These are phyloP conservation scores for Suillia variegata DNA, from an alignment of 2,888 invertebrate species.

Conservation along the genomic window DNA sequence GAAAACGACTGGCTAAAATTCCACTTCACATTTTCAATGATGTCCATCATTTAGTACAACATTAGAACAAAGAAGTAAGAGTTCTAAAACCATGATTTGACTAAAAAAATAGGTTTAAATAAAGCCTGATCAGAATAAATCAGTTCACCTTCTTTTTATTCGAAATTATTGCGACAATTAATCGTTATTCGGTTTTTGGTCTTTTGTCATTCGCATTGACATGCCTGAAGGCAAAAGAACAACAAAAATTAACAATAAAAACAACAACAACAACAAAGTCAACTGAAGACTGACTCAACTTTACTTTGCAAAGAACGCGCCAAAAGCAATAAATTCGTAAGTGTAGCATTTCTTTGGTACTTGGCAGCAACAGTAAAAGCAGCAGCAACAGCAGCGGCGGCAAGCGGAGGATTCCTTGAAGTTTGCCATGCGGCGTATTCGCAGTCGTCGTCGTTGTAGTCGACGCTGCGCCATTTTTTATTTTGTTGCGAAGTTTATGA, in stretches of 20 bases:
- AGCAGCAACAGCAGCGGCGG: neutral
- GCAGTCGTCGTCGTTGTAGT: neutral
- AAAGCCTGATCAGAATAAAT: no score
- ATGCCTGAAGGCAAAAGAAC: neutral
- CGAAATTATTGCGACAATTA: no score
- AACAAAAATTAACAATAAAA: neutral
- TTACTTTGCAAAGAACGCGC: conserved; percentile 23
- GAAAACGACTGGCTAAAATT: no score
- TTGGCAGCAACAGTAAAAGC: neutral
- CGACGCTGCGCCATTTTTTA: conserved; percentile 16
- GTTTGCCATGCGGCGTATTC: neutral
- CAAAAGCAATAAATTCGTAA: conserved; percentile 30
- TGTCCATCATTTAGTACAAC: no score
- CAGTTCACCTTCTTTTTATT: no score
- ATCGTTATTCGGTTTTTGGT: no score
- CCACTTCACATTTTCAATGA: no score
- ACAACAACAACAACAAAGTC: no score
- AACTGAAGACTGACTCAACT: conserved; percentile 12
- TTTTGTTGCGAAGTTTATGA: conserved; percentile 30
- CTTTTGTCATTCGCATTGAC: no score
- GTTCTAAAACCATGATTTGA: no score
- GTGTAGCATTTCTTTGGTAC: conserved; percentile 16
- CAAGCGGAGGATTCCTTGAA: neutral
- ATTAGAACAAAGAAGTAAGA: no score
- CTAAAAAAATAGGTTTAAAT: no score